Evolutionary conservation across 2,888 invertebrate genomes (phyloP), one percentile per base, ranked within the genome.

Genomic region (Drosophila recens): DNA sequence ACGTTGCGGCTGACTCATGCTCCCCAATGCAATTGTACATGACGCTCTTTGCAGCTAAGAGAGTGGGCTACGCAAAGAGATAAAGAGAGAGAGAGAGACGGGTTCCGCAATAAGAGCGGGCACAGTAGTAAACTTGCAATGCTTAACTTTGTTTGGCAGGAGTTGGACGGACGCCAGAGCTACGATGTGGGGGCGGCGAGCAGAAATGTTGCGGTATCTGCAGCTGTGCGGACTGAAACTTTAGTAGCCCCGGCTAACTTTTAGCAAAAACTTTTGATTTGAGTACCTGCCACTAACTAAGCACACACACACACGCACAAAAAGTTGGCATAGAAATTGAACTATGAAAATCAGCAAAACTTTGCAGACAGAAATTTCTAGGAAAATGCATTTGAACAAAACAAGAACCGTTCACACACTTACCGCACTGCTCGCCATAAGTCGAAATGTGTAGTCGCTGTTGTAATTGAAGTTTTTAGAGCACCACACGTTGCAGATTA

Each of bases 251-350:
- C 74, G 74, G 70, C 87, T 85, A 85, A 85, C 84, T 85, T 85
- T 89, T 68, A 82, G 80, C 86, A 85, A 65, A 87, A 89, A 89
- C 89, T 86, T 89, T 87, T 82, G 80, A 80, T 82, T 79, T 74
- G 86, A 87, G 74, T 87, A 89, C 83, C 88, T 85, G 88, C 86
- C 87, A 87, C 86, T 89, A 86, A 86, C 86, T n/a, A n/a, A n/a
- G n/a, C n/a, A n/a, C n/a, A n/a, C 49, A 53, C 58, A 59, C 20
- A 43, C 62, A 54, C 23, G 53, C 58, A 63, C 48, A 42, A 43
- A 81, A 82, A 75, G 68, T 75, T 82, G 68, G 46, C 48, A 86
- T 75, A 63, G 77, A 79, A 79, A 79, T 87, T 80, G 79, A 89
- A 89, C 89, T 87, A 87, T 80, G 89, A 87, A 84, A 86, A 89